Percentiles rank a stretch among this genome's conserved stretches.
Conservation (phyloP, 2,113 vertebrate genomes). For the Corythornis vintsioides region DNA sequence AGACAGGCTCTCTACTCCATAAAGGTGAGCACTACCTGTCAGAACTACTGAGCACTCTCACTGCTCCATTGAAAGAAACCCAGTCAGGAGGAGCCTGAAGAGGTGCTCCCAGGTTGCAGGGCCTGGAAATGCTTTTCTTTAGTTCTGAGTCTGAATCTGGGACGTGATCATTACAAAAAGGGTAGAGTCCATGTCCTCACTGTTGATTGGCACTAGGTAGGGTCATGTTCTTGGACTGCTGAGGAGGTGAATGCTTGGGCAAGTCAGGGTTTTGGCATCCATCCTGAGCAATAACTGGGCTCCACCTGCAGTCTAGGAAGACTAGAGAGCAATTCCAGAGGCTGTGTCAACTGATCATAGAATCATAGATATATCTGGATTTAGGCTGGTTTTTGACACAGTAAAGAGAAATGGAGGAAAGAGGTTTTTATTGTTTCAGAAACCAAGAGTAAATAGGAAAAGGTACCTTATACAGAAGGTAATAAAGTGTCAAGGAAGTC, state of each 20-base stretch:
- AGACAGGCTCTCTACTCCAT: no score
- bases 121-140: neutral
- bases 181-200: neutral
- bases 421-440: neutral
- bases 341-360: neutral
- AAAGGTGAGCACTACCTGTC: neutral
- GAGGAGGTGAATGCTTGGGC: neutral
- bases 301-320: neutral
- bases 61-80: neutral
- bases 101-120: neutral
- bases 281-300: neutral
- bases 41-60: neutral
- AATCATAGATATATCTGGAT: no score
- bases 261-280: neutral
- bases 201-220: neutral
- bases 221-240: neutral
- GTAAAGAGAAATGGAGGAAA: neutral
- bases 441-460: neutral
- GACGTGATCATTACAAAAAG: neutral
- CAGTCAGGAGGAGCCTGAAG: neutral
- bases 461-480: neutral
- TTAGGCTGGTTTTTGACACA: neutral
- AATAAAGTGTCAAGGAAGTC: neutral
- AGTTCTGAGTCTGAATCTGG: neutral
- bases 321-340: neutral